Conservation (phyloP, 35 echinoderm and acorn worm species). For the Stichopus chloronotus region DNA sequence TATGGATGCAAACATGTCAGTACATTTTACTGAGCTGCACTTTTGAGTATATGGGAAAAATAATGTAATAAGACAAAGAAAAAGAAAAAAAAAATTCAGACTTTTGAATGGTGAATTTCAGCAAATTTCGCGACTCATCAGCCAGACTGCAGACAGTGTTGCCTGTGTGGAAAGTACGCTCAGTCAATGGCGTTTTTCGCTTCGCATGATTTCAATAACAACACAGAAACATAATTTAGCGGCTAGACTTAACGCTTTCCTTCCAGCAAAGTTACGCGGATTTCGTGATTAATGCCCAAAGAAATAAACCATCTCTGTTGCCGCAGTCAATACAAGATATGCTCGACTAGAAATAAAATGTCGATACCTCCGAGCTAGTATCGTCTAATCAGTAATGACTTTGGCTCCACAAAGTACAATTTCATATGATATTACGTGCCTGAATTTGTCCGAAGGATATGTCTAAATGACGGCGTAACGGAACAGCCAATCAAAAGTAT, state of each 20-base stretch:
- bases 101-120: no score
- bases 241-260: not conserved
- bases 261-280: not conserved
- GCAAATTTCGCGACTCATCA: no score
- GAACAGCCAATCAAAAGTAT: not conserved
- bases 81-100: no score
- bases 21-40: no score
- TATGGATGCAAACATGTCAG: no score
- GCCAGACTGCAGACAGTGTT: no score
- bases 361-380: not conserved
- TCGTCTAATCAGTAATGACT: not conserved
- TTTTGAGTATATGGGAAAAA: no score
- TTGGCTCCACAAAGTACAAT: not conserved
- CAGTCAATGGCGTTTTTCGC: no score
- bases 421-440: not conserved
- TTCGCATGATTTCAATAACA: not conserved
- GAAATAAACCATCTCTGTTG: not conserved
- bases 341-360: not conserved
- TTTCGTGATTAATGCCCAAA: not conserved
- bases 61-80: no score
- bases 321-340: not conserved
- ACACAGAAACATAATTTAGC: not conserved
- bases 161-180: no score
- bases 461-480: not conserved
- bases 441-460: not conserved